A percentile compares a stretch with the other conserved stretches of the same genome.
These are phyloP conservation scores for Pyrocoelia pectoralis DNA, from an alignment of 2,888 invertebrate species.

Conservation along the genomic window DNA sequence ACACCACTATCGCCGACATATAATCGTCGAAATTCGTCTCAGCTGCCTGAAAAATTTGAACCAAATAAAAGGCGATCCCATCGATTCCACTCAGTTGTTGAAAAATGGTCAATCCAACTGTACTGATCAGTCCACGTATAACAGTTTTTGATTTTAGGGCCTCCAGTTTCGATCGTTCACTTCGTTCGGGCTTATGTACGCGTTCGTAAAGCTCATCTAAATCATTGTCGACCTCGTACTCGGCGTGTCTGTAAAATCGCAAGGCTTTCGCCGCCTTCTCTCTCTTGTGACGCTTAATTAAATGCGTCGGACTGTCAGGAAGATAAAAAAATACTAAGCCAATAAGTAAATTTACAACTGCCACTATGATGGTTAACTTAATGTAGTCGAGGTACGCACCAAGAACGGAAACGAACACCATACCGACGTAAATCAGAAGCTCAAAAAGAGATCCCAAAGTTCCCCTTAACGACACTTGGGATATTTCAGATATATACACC, in stretches of 20 bases:
- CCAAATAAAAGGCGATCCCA: conserved; percentile 80
- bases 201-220: conserved; percentile 65
- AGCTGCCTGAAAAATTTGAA: conserved; percentile 73
- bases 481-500: conserved; percentile 85
- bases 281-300: conserved; percentile 65
- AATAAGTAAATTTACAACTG: conserved; percentile 68
- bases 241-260: conserved; percentile 73
- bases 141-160: conserved; percentile 67
- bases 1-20: conserved; percentile 76
- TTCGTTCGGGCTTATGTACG: conserved; percentile 43
- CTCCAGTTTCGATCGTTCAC: conserved; percentile 49
- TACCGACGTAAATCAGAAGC: conserved; percentile 76
- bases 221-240: conserved; percentile 67
- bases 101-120: conserved; percentile 80
- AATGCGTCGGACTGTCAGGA: conserved; percentile 76
- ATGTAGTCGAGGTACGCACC: conserved; percentile 74
- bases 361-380: conserved; percentile 70
- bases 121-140: conserved; percentile 73
- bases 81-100: conserved; percentile 82
- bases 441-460: conserved; percentile 84
- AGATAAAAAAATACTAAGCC: conserved; percentile 70
- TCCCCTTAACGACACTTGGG: conserved; percentile 79
- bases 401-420: conserved; percentile 73
- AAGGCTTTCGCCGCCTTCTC: conserved; percentile 69
- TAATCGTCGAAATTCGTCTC: conserved; percentile 70